Evolutionary conservation across 2,888 invertebrate species (phyloP).

Genomic region (Zelleria hepariella): DNA sequence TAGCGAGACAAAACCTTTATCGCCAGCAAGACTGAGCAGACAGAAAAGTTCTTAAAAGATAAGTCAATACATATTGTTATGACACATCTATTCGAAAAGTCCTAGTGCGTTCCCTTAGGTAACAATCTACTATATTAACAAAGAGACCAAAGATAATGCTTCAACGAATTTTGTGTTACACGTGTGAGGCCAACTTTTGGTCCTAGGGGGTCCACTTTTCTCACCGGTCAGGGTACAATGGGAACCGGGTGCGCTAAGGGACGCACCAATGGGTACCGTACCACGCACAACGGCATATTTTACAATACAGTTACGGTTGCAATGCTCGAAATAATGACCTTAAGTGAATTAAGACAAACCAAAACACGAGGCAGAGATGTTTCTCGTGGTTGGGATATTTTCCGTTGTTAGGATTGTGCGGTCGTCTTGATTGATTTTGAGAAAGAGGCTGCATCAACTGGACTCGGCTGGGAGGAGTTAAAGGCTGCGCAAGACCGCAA

Average conservation of each 20-base stretch:
- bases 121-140: too few species aligned
- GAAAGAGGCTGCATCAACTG: too few species aligned
- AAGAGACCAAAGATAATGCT: too few species aligned
- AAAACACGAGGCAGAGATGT: neutral
- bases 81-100: too few species aligned
- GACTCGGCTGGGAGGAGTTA: too few species aligned
- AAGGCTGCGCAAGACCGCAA: too few species aligned
- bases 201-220: neutral
- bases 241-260: conserved; percentile 4
- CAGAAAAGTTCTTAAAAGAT: too few species aligned
- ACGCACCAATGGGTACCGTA: neutral
- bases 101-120: too few species aligned
- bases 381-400: neutral
- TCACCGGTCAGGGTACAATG: conserved; percentile 11
- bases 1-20: too few species aligned
- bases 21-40: too few species aligned
- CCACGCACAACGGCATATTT: conserved; percentile 1
- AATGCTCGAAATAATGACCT: neutral
- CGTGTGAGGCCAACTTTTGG: neutral
- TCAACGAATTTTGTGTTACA: too few species aligned
- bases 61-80: too few species aligned
- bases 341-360: neutral
- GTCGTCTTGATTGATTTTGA: neutral
- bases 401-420: neutral
- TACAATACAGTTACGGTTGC: neutral